These are phyloP conservation scores for Cheirogaleus major DNA, from an alignment of 2,797 vertebrate species.

Conservation along the genomic window DNA sequence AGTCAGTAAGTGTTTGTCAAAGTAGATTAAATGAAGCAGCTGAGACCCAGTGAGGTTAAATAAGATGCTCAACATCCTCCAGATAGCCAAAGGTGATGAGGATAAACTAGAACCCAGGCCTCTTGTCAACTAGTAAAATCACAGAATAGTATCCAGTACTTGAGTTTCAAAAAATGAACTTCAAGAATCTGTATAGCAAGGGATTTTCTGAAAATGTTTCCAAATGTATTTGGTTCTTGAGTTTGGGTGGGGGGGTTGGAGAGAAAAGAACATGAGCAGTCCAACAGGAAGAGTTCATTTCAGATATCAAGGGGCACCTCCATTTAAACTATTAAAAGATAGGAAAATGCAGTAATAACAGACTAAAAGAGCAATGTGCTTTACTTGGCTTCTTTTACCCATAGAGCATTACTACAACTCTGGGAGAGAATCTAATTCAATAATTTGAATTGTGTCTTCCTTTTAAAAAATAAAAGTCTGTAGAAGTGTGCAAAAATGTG, in stretches of 20 bases:
- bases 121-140: not conserved
- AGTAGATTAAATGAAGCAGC: not conserved
- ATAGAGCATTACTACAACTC: not conserved
- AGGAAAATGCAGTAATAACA: not conserved
- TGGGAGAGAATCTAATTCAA: not conserved
- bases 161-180: conserved; percentile 32
- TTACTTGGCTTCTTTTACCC: not conserved
- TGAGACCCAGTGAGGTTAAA: not conserved
- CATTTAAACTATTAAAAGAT: not conserved
- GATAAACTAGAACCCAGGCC: not conserved
- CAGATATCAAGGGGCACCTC: no score
- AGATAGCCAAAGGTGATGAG: not conserved
- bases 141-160: not conserved
- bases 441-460: not conserved
- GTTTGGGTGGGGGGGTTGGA: not conserved
- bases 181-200: not conserved
- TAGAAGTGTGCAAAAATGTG: not conserved
- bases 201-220: conserved; percentile 17
- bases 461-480: not conserved
- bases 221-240: not conserved
- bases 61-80: not conserved
- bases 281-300: not conserved
- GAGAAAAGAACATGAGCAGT: not conserved
- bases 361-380: not conserved
- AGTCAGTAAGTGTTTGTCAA: not conserved